Conservation (phyloP, 2,797 vertebrate species). For the Balearica regulorum region DNA sequence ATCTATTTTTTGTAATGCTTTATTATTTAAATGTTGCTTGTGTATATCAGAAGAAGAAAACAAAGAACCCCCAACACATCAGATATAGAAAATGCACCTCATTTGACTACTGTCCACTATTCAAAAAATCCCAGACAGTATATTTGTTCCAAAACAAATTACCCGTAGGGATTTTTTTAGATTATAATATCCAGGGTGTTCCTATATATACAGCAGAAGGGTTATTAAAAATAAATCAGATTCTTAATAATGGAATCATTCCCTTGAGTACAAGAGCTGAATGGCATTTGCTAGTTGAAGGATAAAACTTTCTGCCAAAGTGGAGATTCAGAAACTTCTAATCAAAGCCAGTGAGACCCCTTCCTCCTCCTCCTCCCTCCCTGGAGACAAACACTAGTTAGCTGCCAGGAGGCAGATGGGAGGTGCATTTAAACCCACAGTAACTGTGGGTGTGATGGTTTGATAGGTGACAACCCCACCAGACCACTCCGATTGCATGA, state of each 20-base stretch:
- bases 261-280: not conserved
- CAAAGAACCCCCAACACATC: not conserved
- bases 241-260: slow-evolving; percentile 2
- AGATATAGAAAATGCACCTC: not conserved
- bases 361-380: not conserved
- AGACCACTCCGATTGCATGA: not conserved
- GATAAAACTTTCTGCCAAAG: not conserved
- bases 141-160: slow-evolving; percentile 25
- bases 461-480: slow-evolving; percentile 5
- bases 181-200: slow-evolving; percentile 1
- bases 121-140: not conserved
- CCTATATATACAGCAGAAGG: slow-evolving; percentile 7
- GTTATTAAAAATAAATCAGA: slow-evolving; percentile 42
- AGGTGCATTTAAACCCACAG: not conserved
- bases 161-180: slow-evolving; percentile 1
- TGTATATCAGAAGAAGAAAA: not conserved
- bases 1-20: not conserved
- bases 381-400: not conserved
- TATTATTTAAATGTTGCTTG: not conserved
- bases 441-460: not conserved
- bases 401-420: not conserved
- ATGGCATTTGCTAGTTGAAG: not conserved
- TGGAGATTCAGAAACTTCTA: not conserved
- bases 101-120: not conserved
- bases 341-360: not conserved